Evolutionary conservation across 2,797 vertebrate genomes (phyloP).

Genomic region (Hyperoplus lanceolatus): DNA sequence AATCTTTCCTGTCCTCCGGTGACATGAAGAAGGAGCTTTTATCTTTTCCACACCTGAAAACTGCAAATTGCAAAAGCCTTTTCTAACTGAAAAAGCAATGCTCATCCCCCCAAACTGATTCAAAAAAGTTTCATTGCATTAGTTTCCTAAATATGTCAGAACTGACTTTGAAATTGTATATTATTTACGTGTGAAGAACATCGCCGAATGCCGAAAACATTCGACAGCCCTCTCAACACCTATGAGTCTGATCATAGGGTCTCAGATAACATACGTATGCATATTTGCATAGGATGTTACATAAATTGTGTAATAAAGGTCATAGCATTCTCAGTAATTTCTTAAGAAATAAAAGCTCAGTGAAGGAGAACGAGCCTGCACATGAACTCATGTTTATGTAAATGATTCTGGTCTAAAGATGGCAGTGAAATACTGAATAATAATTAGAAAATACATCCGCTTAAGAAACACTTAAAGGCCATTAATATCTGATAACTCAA

Average conservation of each 20-base stretch:
- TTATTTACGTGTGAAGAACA: neutral
- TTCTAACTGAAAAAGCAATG: neutral
- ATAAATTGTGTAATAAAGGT: neutral
- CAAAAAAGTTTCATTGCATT: neutral
- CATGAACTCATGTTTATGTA: neutral
- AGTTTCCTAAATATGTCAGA: neutral
- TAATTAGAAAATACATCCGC: neutral
- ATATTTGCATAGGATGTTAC: neutral
- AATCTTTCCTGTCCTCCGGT: neutral
- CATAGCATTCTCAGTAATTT: neutral
- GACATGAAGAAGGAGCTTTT: conserved; percentile 21
- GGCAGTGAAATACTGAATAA: neutral
- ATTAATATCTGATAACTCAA: neutral
- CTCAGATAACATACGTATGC: neutral
- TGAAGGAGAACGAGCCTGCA: neutral
- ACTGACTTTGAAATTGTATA: neutral
- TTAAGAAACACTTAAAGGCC: neutral
- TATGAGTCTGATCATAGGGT: neutral
- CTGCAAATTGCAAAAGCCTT: neutral
- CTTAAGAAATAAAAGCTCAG: neutral
- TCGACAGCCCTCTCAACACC: neutral
- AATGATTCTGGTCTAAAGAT: neutral
- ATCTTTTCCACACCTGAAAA: conserved; percentile 15
- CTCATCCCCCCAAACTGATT: neutral
- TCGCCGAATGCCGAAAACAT: neutral